A percentile compares a stretch with the other conserved stretches of the same genome.
Conservation (phyloP, 2,888 invertebrate genomes). For the Melangyna quadrimaculata region DNA sequence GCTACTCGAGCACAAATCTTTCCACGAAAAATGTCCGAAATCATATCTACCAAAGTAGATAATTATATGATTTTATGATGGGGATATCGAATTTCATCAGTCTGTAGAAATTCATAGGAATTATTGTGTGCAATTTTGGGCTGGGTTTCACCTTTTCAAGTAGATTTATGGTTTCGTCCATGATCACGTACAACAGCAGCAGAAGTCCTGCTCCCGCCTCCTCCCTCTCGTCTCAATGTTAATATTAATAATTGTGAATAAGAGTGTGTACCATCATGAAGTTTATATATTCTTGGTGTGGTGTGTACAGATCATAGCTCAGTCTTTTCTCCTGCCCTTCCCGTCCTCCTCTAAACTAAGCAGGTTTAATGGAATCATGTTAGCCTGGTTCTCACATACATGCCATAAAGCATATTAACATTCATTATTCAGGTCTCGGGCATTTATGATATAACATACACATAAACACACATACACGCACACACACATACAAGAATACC, state of each 20-base stretch:
- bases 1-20: no score
- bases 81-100: background rate
- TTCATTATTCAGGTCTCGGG: slow-evolving; percentile 70
- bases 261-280: slow-evolving; percentile 10
- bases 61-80: no score
- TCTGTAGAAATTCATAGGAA: slow-evolving; percentile 9
- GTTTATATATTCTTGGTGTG: background rate
- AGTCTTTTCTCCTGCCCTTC: background rate
- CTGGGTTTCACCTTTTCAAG: slow-evolving; percentile 33
- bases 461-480: background rate
- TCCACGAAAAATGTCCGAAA: no score
- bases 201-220: background rate
- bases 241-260: slow-evolving; percentile 68
- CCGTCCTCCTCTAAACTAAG: no score
- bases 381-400: slow-evolving; percentile 58
- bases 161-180: slow-evolving; percentile 61
- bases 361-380: slow-evolving; percentile 61
- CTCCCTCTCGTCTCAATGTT: slow-evolving; percentile 35
- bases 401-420: slow-evolving; percentile 71
- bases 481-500: slow-evolving; percentile 12
- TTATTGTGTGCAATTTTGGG: slow-evolving; percentile 42
- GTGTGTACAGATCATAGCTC: background rate
- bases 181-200: slow-evolving; percentile 52
- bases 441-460: slow-evolving; percentile 58
- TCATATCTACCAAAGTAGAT: no score